A percentile compares a stretch with the other conserved stretches of the same genome.
Evolutionary conservation across 2,797 vertebrate genomes (phyloP).

Genomic region (Lepus townsendii): DNA sequence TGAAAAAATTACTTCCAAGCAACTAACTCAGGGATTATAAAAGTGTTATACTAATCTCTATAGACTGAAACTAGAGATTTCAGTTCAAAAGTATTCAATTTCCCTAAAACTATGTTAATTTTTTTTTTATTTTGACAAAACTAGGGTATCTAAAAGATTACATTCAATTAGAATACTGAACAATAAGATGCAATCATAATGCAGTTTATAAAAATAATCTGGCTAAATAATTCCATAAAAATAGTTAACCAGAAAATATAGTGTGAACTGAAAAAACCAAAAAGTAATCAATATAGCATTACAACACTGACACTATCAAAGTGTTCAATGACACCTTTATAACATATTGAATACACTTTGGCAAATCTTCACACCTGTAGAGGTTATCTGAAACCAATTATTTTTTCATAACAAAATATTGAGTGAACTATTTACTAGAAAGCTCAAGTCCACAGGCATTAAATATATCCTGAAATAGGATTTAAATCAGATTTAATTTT

Average conservation of each 20-base stretch:
- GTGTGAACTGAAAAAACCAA: not conserved
- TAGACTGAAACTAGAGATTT: not conserved
- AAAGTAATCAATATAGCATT: not conserved
- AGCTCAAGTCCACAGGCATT: not conserved
- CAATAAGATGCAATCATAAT: not conserved
- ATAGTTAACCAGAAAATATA: not conserved
- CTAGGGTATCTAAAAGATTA: not conserved
- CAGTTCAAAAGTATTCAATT: constrained; percentile 22
- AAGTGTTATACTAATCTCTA: not conserved
- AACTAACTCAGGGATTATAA: not conserved
- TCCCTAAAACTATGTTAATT: not conserved
- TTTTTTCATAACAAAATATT: not conserved
- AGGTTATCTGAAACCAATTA: not conserved
- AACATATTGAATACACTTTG: not conserved
- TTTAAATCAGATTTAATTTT: not conserved
- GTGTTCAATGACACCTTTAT: not conserved
- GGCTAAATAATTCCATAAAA: constrained; percentile 8
- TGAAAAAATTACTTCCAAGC: not conserved
- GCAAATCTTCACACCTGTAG: not conserved
- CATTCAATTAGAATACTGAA: not conserved
- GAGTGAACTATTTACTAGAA: constrained; percentile 14
- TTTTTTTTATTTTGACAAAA: not conserved
- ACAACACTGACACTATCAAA: not conserved
- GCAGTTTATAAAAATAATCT: not conserved
- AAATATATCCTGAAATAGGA: not conserved